A percentile compares a stretch with the other conserved stretches of the same genome.
These are phyloP conservation scores for Trichopoda pennipes DNA, from an alignment of 2,888 invertebrate species.

Conservation along the genomic window DNA sequence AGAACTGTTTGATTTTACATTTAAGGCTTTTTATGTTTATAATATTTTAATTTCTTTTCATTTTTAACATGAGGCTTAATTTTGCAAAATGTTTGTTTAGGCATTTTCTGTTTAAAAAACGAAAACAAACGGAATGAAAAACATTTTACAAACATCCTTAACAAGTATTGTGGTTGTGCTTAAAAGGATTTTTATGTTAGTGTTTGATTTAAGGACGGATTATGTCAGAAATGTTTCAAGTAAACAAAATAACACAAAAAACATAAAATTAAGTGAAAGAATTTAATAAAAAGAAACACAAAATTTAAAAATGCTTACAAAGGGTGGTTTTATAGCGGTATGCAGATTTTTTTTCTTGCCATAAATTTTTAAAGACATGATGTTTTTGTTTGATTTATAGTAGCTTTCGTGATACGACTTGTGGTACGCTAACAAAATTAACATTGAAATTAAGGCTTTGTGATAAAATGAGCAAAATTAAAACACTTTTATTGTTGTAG, in stretches of 20 bases:
- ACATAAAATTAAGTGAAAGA: too few species aligned
- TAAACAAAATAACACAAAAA: not conserved
- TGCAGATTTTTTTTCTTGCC: too few species aligned
- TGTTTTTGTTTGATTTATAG: too few species aligned
- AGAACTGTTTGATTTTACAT: conserved; percentile 46
- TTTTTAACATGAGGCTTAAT: conserved; percentile 25
- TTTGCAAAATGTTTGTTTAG: conserved; percentile 31
- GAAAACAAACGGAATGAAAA: not conserved
- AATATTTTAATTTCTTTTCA: not conserved
- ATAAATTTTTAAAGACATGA: too few species aligned
- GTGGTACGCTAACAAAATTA: too few species aligned
- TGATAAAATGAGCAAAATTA: not conserved
- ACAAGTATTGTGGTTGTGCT: not conserved
- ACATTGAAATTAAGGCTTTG: too few species aligned
- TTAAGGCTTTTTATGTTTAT: conserved; percentile 52
- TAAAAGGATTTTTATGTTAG: conserved; percentile 18
- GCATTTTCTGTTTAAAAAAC: not conserved
- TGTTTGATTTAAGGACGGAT: conserved; percentile 59
- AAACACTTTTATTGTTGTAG: too few species aligned
- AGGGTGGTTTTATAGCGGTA: too few species aligned
- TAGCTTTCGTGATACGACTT: too few species aligned
- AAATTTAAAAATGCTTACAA: too few species aligned
- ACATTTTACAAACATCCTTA: too few species aligned
- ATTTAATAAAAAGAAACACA: too few species aligned
- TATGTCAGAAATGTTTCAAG: conserved; percentile 28